Evolutionary conservation across 2,113 vertebrate genomes (phyloP).

Genomic region (Stegostoma tigrinum): DNA sequence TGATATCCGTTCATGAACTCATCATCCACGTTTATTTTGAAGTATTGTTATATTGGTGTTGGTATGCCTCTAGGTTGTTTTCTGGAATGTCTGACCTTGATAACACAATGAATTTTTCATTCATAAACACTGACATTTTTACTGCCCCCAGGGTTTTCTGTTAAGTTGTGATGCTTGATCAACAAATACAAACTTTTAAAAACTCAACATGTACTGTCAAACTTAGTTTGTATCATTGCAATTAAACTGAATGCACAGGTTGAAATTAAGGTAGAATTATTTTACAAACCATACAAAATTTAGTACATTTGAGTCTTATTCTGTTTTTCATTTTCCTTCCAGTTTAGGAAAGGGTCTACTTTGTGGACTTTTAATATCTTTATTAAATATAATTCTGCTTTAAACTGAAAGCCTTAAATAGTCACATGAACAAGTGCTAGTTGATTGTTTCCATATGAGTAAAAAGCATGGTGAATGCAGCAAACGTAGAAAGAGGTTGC

Average conservation of each 20-base stretch:
- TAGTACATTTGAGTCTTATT: background rate
- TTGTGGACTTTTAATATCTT: background rate
- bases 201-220: background rate
- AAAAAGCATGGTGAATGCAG: background rate
- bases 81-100: background rate
- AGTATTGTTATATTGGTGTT: background rate
- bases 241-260: background rate
- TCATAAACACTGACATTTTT: background rate
- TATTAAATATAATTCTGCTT: conserved; percentile 11
- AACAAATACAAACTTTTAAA: background rate
- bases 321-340: background rate
- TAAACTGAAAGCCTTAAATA: background rate
- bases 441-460: background rate
- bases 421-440: background rate
- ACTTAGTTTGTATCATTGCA: background rate
- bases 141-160: background rate
- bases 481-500: background rate
- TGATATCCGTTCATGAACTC: background rate
- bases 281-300: background rate
- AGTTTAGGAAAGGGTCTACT: too few species aligned
- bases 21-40: background rate
- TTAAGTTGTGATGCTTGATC: background rate
- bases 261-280: background rate
- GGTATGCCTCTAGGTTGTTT: background rate
- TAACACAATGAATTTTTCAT: background rate